phyloP scores from a whole-genome alignment of 1,140 invertebrate species.

The Musca vetustissima region DNA sequence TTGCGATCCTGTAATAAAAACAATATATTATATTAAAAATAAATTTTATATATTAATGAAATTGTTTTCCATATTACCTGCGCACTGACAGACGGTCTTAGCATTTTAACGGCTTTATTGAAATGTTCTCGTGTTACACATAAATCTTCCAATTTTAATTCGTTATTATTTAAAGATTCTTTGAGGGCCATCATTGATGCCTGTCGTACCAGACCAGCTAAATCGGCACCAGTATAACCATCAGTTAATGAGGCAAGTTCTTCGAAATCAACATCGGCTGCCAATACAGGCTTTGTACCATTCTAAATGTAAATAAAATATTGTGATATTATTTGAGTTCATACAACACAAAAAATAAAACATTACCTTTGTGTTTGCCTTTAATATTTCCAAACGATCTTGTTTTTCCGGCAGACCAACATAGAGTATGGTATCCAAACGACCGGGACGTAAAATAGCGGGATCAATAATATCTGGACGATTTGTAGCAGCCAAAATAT shows the following conservation, averaged over 20 bases:
- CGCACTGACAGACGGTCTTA: conserved; percentile 47
- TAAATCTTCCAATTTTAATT: conserved; percentile 34
- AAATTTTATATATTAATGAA: no score
- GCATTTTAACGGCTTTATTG: conserved; percentile 39
- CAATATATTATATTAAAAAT: no score
- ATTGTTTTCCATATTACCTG: conserved; percentile 39
- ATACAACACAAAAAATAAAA: conserved; percentile 4
- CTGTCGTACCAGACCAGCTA: conserved; percentile 82
- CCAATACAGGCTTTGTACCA: conserved; percentile 74
- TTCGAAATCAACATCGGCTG: conserved; percentile 75
- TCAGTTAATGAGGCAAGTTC: conserved; percentile 70
- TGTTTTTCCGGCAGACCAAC: conserved; percentile 82
- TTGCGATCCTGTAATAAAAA: conserved; percentile 45
- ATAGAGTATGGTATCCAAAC: conserved; percentile 92
- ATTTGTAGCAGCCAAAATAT: conserved; percentile 95
- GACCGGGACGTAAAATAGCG: conserved; percentile 90
- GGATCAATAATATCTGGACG: conserved; percentile 96
- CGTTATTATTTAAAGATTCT: conserved; percentile 60
- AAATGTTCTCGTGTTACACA: conserved; percentile 47
- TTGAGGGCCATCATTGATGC: conserved; percentile 77
- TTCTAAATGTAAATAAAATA: conserved; percentile 58
- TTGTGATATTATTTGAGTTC: conserved; percentile 2
- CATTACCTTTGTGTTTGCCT: conserved; percentile 83
- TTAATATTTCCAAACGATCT: conserved; percentile 87
- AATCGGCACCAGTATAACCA: conserved; percentile 89